These are phyloP conservation scores for Melipona bicolor DNA, from an alignment of 2,888 invertebrate species.

Conservation along the genomic window DNA sequence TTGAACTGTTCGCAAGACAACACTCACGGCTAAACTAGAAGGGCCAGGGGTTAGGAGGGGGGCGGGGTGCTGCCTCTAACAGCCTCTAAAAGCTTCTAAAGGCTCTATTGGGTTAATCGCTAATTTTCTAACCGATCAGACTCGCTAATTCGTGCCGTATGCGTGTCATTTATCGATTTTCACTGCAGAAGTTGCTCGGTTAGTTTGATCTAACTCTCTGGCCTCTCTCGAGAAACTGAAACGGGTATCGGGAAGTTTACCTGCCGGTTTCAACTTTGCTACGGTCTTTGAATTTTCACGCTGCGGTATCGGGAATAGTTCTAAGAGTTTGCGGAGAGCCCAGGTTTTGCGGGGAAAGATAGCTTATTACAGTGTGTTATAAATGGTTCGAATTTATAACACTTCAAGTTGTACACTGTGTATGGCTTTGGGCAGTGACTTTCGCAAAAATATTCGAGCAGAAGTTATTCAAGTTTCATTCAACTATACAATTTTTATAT, in stretches of 20 bases:
- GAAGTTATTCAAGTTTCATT: too few relatives aligned
- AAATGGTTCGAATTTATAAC: too few relatives aligned
- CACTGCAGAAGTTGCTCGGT: conserved; percentile 13
- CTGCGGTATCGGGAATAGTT: too few relatives aligned
- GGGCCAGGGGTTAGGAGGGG: conserved; percentile 28
- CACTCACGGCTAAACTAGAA: conserved; percentile 78
- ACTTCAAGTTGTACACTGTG: too few relatives aligned
- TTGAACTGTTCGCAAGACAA: conserved; percentile 80
- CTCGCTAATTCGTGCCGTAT: neutral
- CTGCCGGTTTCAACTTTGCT: neutral
- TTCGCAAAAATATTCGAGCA: too few relatives aligned
- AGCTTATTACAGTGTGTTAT: neutral
- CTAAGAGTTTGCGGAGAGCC: neutral
- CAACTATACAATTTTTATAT: too few relatives aligned
- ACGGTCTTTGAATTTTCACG: neutral
- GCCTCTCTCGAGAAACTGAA: neutral
- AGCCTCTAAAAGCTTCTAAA: neutral
- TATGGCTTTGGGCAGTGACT: too few relatives aligned
- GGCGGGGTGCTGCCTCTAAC: conserved; percentile 11
- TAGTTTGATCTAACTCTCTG: neutral
- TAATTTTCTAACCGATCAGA: neutral
- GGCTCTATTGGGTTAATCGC: neutral
- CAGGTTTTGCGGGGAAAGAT: neutral
- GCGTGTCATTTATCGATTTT: neutral
- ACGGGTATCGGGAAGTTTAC: too few relatives aligned